Base-by-base conservation (phyloP, 2,797 vertebrate genomes). In the Sebastes jordani region DNA sequence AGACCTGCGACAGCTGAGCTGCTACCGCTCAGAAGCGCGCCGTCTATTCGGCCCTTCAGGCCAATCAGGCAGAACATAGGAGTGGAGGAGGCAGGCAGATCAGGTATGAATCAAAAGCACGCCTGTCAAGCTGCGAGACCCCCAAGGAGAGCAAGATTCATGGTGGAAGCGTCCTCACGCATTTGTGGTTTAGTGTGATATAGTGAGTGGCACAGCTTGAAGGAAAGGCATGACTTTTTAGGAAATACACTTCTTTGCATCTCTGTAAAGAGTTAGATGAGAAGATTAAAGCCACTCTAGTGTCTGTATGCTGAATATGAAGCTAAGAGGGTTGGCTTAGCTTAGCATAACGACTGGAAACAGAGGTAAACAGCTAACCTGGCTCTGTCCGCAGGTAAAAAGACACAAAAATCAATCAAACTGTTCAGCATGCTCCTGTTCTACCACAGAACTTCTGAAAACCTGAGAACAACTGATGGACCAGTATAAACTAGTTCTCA, bases 1-100 rank as follows among this genome's bases (percentile, higher is more conserved):
- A 71, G 87, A 88, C 81, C 85, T 82, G 81, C 67, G 65, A 92
- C 88, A 88, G 89, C 81, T 86, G 84, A 89, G 76, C 71, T 76
- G 71, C 86, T 74, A 73, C 11, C 49, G 42, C 77, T 91, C 70
- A 75, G 78, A 89, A 84, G 89, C 80, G 63, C 3, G 60, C 64
- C 4, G 60, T 89, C 86, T 87, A 73, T 73, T 85, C 58, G 81
- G 83, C 55, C 87, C 91, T 90, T 61, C 63, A 77, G 92, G 93
- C 91, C 82, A 69, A 78, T 82, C 52, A 55, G 61, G 46, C 20
- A 71, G 56, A 76, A 66, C 8, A 52, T 56, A 56, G 81, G 60
- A 79, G 66, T 73, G 64, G 63, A 76, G 73, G 2, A 69, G 78
- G 78, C 74, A 75, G 71, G 77, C 61, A 83, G 71, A 88, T 83